These are phyloP conservation scores for Pygocentrus nattereri DNA, from an alignment of 2,797 vertebrate genomes.

Conservation along the genomic window DNA sequence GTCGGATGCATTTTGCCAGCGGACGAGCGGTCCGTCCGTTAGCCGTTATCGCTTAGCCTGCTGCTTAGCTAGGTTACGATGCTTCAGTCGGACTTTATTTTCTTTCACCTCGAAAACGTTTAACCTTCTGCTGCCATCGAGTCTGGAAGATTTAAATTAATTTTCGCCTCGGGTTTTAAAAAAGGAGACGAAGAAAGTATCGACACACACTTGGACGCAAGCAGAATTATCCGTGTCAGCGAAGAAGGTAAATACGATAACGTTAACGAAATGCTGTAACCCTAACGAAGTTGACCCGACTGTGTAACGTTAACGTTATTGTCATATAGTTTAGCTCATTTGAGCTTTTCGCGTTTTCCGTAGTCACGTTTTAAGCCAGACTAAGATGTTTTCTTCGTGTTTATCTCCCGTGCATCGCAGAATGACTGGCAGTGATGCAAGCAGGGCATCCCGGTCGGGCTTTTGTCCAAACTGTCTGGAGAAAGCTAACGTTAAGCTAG, in stretches of 20 bases:
- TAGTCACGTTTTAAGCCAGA: too few species aligned
- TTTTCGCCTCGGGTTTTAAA: background rate
- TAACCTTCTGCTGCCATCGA: background rate
- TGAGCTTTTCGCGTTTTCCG: too few species aligned
- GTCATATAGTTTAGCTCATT: too few species aligned
- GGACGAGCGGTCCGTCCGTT: constrained; percentile 20
- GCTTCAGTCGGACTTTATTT: constrained; percentile 10
- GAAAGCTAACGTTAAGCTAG: background rate
- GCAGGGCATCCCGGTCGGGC: constrained; percentile 67
- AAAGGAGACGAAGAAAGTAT: background rate
- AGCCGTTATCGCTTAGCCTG: constrained; percentile 30
- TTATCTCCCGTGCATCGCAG: background rate
- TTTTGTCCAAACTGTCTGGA: constrained; percentile 58
- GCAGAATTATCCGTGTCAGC: background rate
- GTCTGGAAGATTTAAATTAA: background rate
- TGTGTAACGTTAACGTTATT: too few species aligned
- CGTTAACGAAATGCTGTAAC: background rate
- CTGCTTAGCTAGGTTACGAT: constrained; percentile 44
- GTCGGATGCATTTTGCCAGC: background rate
- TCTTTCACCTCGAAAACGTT: background rate
- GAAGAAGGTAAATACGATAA: background rate
- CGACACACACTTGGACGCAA: background rate
- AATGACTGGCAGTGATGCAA: background rate
- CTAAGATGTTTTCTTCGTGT: background rate
- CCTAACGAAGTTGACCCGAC: too few species aligned